Evolutionary conservation across 2,888 invertebrate genomes (phyloP).

Genomic region (Atrina japonica): DNA sequence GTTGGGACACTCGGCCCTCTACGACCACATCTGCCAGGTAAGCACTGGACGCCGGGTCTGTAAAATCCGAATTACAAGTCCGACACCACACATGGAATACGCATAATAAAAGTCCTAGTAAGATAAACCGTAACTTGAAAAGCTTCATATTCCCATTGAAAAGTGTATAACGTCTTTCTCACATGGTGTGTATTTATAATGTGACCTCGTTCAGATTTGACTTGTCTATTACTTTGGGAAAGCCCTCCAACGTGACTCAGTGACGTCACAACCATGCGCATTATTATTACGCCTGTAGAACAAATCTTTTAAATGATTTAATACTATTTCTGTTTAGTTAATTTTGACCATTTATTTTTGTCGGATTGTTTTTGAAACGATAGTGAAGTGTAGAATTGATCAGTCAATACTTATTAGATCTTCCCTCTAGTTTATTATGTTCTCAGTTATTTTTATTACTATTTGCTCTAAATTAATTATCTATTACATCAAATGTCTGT

Average conservation of each 20-base stretch:
- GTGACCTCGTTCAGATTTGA: constrained; percentile 11
- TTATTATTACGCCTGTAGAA: no score
- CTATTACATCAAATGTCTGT: no score
- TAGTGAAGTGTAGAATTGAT: no score
- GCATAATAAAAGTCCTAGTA: constrained; percentile 51
- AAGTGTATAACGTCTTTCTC: background rate
- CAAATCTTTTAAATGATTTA: no score
- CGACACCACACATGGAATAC: constrained; percentile 52
- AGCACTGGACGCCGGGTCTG: constrained; percentile 48
- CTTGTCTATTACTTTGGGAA: constrained; percentile 24
- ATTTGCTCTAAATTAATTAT: no score
- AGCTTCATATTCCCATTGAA: constrained; percentile 41
- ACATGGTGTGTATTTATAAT: constrained; percentile 10
- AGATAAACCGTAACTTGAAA: constrained; percentile 44
- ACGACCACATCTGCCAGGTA: constrained; percentile 47
- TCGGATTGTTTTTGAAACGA: no score
- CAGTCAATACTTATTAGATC: no score
- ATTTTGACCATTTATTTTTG: no score
- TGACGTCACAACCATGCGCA: no score
- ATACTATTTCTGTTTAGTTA: no score
- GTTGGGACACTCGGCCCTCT: constrained; percentile 45
- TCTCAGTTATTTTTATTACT: no score
- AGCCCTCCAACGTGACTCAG: constrained; percentile 9
- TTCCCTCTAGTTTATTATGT: no score
- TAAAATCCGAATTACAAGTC: constrained; percentile 50